These are phyloP conservation scores for Camponotus fellah DNA, from an alignment of 2,888 invertebrate genomes.

Conservation along the genomic window DNA sequence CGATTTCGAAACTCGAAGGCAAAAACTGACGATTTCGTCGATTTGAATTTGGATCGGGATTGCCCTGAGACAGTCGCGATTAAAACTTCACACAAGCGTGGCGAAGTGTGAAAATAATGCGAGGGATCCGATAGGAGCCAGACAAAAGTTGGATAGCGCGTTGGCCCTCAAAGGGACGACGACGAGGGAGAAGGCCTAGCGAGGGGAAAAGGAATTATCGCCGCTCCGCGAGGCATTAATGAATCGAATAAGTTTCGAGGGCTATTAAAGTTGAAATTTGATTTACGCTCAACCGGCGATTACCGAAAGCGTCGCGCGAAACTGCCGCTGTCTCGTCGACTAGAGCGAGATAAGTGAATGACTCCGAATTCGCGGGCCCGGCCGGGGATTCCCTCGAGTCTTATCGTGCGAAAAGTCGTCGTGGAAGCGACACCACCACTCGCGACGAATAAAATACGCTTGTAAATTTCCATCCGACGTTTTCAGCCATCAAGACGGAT, in stretches of 20 bases:
- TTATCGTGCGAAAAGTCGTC: conserved; percentile 42
- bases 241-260: conserved; percentile 78
- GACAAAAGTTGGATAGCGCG: conserved; percentile 43
- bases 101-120: conserved; percentile 52
- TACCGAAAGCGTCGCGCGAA: conserved; percentile 57
- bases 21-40: not conserved
- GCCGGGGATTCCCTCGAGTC: conserved; percentile 58
- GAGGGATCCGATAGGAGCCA: not conserved
- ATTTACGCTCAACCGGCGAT: conserved; percentile 73
- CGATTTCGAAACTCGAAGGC: not conserved
- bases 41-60: not conserved
- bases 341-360: conserved; percentile 71
- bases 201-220: conserved; percentile 64
- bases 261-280: conserved; percentile 77
- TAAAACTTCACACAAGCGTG: conserved; percentile 45
- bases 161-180: conserved; percentile 24
- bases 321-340: conserved; percentile 61
- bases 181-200: not conserved
- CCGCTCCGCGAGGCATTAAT: conserved; percentile 69
- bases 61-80: not conserved
- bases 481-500: conserved; percentile 11
- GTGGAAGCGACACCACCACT: not conserved
- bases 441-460: conserved; percentile 34
- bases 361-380: conserved; percentile 67
- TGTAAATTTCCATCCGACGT: conserved; percentile 49